These are phyloP conservation scores for Protomyctophum bolini DNA, from an alignment of 2,113 vertebrate species.

Conservation along the genomic window DNA sequence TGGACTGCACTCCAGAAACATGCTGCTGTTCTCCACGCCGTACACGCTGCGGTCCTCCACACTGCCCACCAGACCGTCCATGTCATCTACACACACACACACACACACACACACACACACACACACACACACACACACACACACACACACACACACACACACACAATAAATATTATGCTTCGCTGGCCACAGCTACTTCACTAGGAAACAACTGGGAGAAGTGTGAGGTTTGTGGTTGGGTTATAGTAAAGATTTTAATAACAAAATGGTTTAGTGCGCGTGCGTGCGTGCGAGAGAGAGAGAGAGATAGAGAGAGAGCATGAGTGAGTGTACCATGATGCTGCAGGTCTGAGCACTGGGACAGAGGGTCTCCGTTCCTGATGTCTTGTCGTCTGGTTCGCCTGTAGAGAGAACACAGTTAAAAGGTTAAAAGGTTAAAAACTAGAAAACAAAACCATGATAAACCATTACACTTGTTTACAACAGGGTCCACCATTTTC, in stretches of 20 bases:
- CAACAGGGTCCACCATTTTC: too few relatives aligned
- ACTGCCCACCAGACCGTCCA: conserved; percentile 76
- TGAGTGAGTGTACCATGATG: conserved; percentile 84
- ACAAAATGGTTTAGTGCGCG: background rate
- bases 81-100: conserved; percentile 78
- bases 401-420: conserved; percentile 70
- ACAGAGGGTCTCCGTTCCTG: conserved; percentile 95
- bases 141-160: too few relatives aligned
- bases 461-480: too few relatives aligned
- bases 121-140: conserved; percentile 24
- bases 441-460: background rate
- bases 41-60: conserved; percentile 93
- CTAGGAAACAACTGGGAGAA: too few relatives aligned
- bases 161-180: background rate
- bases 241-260: too few relatives aligned
- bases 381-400: conserved; percentile 95
- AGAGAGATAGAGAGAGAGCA: background rate
- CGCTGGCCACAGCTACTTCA: too few relatives aligned
- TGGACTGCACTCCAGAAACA: conserved; percentile 95
- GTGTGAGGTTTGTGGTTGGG: too few relatives aligned
- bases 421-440: too few relatives aligned
- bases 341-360: conserved; percentile 95
- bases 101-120: conserved; percentile 19
- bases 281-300: background rate
- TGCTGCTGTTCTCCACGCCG: conserved; percentile 97